These are phyloP conservation scores for Patiria pectinifera DNA, from an alignment of 53 echinoderm and acorn worm genomes.

Conservation along the genomic window DNA sequence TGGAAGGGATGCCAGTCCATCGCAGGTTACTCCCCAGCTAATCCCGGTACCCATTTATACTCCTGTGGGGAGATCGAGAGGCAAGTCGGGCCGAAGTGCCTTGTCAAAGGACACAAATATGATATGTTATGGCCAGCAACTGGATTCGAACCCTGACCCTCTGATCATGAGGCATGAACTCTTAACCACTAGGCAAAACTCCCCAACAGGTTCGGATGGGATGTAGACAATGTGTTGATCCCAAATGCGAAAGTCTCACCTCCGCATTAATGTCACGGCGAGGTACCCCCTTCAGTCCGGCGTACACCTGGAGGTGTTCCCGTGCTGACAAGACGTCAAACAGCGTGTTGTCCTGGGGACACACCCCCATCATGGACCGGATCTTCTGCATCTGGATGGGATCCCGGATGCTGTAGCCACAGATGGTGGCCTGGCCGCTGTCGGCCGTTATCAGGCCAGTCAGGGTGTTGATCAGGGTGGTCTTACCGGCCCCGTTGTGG, in stretches of 20 bases:
- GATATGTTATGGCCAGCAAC: no score
- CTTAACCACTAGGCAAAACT: no score
- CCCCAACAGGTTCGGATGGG: no score
- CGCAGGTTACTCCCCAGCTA: no score
- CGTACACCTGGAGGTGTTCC: conserved; percentile 78
- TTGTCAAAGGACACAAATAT: no score
- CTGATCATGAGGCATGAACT: no score
- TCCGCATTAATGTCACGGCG: conserved; percentile 24
- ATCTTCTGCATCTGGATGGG: conserved; percentile 65
- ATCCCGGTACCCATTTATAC: no score
- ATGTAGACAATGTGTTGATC: no score
- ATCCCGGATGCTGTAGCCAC: conserved; percentile 67
- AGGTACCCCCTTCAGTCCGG: conserved; percentile 80
- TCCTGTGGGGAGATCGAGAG: no score
- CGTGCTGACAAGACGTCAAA: conserved; percentile 67
- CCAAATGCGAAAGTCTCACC: conserved; percentile 21
- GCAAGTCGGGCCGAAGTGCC: no score
- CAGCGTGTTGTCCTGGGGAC: conserved; percentile 80
- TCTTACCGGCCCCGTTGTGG: conserved; percentile 89
- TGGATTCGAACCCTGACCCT: no score
- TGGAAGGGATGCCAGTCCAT: no score
- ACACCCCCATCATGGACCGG: conserved; percentile 76
- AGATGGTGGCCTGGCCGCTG: conserved; percentile 71
- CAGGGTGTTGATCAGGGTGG: conserved; percentile 80
- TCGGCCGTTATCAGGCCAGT: conserved; percentile 71